Base-by-base conservation (phyloP, 2,113 vertebrate genomes). In the Engystomops pustulosus region DNA sequence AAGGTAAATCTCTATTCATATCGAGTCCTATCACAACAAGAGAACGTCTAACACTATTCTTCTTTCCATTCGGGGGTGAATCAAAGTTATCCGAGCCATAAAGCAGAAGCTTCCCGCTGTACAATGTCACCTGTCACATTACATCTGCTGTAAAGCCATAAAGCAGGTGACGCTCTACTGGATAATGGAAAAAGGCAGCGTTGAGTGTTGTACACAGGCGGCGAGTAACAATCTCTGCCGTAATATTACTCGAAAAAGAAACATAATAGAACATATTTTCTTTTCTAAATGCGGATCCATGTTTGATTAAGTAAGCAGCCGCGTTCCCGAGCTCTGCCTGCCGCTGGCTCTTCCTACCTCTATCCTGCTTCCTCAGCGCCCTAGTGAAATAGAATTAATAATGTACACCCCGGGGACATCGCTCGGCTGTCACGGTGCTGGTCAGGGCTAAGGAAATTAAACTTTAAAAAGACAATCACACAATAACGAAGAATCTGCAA, bases 381-480 rank as follows among this genome's bases (percentile, higher is more conserved):
- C 34, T 41, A 45, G 77, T 70, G 47, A 85, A 77, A 85, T 78
- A 75, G 71, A 60, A 76, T 85, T 85, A 85, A 85, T 85, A 78
- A 69, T 70, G 47, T 68, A 85, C 70, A 44, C 83, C 83, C 75
- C 4, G 36, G 74, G 74, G 83, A 79, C 68, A 78, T 45, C 45
- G 34, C 83, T 70, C 53, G 75, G 65, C 83, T 85, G 83, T 79
- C 83, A 85, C 62, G 32, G 49, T 78, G 47, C 47, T 70, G 83
- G 75, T 55, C 75, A 58, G 83, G 83, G 36, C 75, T 79, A 44
- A 70, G 83, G 49, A 85, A 79, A 79, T 85, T 79, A 85, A 85
- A 85, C 83, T 69, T 85, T 79, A 79, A 78, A 70, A 78, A 85
- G 83, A 79, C 75, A 85, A 85, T 79, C 62, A 45, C 47, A 77